Evolutionary conservation across 2,797 vertebrate genomes (phyloP).

Genomic region (Molossus molossus): DNA sequence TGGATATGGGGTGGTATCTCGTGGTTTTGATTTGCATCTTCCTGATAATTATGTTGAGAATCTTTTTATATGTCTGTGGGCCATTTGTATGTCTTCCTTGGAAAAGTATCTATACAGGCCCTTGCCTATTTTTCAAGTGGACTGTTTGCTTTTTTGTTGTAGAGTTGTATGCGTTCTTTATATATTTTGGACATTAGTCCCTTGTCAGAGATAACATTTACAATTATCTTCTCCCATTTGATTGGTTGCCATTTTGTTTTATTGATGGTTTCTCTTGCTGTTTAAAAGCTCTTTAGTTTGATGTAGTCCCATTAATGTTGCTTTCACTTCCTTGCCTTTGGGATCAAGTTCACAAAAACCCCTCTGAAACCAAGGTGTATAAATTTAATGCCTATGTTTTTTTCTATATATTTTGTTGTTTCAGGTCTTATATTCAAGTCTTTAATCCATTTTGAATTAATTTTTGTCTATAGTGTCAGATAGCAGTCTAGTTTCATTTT

Average conservation of each 20-base stretch:
- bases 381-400: neutral
- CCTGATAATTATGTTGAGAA: neutral
- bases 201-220: neutral
- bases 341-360: neutral
- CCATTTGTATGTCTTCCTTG: neutral
- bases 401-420: neutral
- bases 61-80: neutral
- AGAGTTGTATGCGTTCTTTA: neutral
- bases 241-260: neutral
- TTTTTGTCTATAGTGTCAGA: neutral
- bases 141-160: neutral
- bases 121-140: neutral
- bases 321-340: neutral
- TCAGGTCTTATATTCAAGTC: neutral
- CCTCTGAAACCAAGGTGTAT: neutral
- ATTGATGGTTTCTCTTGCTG: neutral
- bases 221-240: neutral
- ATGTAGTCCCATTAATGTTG: neutral
- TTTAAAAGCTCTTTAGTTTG: neutral
- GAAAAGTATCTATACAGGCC: neutral
- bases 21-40: neutral
- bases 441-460: neutral
- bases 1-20: neutral
- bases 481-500: neutral
- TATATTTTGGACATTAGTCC: neutral